phyloP scores from a whole-genome alignment of 2,888 invertebrate species.

The Perdita meconis region DNA sequence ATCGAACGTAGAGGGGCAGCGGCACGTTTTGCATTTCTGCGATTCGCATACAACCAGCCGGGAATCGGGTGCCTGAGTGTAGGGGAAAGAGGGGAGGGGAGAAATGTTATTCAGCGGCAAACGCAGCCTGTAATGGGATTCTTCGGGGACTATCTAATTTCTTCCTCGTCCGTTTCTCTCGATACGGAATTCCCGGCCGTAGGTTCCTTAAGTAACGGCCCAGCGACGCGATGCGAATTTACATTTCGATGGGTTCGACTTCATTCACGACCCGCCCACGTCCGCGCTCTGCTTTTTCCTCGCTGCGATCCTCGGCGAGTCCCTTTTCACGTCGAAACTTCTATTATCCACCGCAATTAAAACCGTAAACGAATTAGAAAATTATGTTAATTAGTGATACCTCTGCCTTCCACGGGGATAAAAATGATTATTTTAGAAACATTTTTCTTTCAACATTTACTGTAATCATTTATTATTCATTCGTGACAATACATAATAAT shows the following conservation, averaged over 20 bases:
- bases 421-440: no score
- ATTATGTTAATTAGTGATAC: no score
- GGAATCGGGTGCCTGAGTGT: no score
- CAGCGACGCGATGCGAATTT: conserved; percentile 61
- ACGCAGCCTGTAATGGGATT: conserved; percentile 61
- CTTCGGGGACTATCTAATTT: conserved; percentile 65
- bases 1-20: conserved; percentile 38
- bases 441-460: no score
- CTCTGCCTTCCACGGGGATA: no score
- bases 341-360: background rate
- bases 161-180: conserved; percentile 60
- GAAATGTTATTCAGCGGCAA: conserved; percentile 54
- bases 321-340: background rate
- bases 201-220: conserved; percentile 65
- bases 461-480: no score
- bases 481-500: no score
- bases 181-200: conserved; percentile 62
- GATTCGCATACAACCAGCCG: conserved; percentile 9
- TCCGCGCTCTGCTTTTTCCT: conserved; percentile 13
- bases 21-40: conserved; percentile 51
- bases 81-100: no score
- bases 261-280: conserved; percentile 48
- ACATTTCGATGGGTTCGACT: conserved; percentile 64
- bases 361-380: no score
- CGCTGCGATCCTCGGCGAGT: background rate